Percentiles rank a stretch among this genome's conserved stretches.
These are phyloP conservation scores for Entomyzon cyanotis DNA, from an alignment of 2,113 vertebrate species.

Conservation along the genomic window DNA sequence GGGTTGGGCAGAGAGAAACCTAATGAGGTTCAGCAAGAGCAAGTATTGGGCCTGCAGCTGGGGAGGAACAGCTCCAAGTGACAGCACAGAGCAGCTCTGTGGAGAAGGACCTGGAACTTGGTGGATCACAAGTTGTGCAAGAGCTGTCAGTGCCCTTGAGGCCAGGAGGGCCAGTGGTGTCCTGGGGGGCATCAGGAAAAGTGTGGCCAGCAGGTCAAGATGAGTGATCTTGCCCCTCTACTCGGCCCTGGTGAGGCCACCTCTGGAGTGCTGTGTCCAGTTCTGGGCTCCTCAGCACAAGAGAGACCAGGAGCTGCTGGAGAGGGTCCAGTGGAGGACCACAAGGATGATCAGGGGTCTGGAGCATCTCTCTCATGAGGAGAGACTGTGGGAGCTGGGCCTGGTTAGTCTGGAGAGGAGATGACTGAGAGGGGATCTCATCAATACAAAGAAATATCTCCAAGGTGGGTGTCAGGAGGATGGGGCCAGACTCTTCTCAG, in stretches of 20 bases:
- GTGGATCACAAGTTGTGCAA: neutral
- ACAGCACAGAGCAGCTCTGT: neutral
- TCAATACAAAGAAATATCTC: neutral
- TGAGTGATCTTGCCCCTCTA: neutral
- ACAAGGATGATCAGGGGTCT: neutral
- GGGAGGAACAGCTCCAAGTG: neutral
- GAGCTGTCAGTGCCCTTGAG: neutral
- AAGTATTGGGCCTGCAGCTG: neutral
- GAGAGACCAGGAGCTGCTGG: neutral
- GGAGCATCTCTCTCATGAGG: neutral
- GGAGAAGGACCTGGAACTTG: neutral
- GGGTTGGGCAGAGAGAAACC: neutral
- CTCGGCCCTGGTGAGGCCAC: neutral
- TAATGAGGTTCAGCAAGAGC: neutral
- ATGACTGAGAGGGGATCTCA: neutral
- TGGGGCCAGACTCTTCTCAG: neutral
- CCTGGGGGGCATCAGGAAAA: neutral
- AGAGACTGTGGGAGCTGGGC: neutral
- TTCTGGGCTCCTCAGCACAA: neutral
- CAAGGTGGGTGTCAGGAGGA: neutral
- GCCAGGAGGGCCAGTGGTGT: neutral
- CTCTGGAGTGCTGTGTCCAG: neutral
- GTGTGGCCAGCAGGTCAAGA: neutral
- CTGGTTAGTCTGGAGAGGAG: neutral
- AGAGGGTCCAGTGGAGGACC: neutral